phyloP scores from a whole-genome alignment of 2,113 vertebrate species.

The Vimba vimba region DNA sequence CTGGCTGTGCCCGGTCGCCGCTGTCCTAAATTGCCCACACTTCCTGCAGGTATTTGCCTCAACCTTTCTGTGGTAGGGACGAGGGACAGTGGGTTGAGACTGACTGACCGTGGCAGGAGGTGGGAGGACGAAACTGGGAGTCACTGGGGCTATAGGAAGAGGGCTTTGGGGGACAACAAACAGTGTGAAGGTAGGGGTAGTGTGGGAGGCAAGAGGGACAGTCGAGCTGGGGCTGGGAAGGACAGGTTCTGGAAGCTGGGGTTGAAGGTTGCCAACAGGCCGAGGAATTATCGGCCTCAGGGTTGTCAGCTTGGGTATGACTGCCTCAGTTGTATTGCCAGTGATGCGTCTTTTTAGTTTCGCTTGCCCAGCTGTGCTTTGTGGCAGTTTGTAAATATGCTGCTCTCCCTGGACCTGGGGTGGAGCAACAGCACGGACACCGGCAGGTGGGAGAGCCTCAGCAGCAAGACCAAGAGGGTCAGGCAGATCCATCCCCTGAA shows the following conservation, averaged over 20 bases:
- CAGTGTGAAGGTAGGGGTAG: neutral
- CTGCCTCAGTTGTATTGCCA: neutral
- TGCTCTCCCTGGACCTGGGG: neutral
- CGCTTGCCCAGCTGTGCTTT: neutral
- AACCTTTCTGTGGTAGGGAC: too few relatives aligned
- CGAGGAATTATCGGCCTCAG: neutral
- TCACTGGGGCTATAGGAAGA: too few relatives aligned
- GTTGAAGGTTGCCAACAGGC: neutral
- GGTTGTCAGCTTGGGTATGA: neutral
- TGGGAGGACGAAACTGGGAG: too few relatives aligned
- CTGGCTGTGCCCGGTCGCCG: too few relatives aligned
- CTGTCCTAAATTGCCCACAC: too few relatives aligned
- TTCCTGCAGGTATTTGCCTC: too few relatives aligned
- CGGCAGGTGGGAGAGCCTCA: neutral
- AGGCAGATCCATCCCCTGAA: slow-evolving; percentile 15
- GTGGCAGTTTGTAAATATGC: neutral
- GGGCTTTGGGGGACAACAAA: neutral
- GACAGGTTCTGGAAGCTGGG: neutral
- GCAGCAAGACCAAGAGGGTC: neutral
- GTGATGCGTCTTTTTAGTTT: neutral
- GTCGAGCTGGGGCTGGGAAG: neutral
- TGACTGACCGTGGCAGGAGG: too few relatives aligned
- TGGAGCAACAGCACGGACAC: neutral
- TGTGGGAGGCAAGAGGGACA: neutral
- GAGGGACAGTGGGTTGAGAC: too few relatives aligned